phyloP scores from a whole-genome alignment of 2,888 invertebrate genomes.

The Neocrepidodera transversa region DNA sequence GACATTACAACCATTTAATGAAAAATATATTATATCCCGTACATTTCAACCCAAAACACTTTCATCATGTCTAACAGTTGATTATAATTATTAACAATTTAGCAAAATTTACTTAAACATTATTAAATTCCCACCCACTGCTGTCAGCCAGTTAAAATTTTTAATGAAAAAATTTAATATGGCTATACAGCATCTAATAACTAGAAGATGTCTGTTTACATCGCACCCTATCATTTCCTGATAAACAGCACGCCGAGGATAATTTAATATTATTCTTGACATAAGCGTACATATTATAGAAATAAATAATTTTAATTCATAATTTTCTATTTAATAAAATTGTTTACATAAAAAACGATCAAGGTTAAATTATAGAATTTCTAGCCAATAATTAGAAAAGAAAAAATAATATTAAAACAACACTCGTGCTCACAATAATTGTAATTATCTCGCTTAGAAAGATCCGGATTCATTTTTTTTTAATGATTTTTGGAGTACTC shows the following conservation, averaged over 20 bases:
- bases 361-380: too few species aligned
- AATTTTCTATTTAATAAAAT: too few species aligned
- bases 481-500: too few species aligned
- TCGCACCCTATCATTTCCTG: slow-evolving; percentile 18
- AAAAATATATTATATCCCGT: neutral
- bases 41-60: neutral
- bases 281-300: too few species aligned
- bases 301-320: too few species aligned
- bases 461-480: too few species aligned
- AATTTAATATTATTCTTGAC: slow-evolving; percentile 1
- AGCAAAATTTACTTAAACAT: slow-evolving; percentile 17
- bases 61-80: neutral
- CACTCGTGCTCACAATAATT: too few species aligned
- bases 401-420: too few species aligned
- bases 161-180: slow-evolving; percentile 28
- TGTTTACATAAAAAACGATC: too few species aligned
- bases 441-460: too few species aligned
- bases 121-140: slow-evolving; percentile 26
- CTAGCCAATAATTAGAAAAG: too few species aligned
- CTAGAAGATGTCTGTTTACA: slow-evolving; percentile 16
- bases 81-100: slow-evolving; percentile 13
- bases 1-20: too few species aligned
- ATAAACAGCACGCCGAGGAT: slow-evolving; percentile 14
- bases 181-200: slow-evolving; percentile 11
- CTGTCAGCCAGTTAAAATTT: slow-evolving; percentile 16